Evolutionary conservation across 1,140 invertebrate species (phyloP).

Genomic region (Copidosoma floridanum): DNA sequence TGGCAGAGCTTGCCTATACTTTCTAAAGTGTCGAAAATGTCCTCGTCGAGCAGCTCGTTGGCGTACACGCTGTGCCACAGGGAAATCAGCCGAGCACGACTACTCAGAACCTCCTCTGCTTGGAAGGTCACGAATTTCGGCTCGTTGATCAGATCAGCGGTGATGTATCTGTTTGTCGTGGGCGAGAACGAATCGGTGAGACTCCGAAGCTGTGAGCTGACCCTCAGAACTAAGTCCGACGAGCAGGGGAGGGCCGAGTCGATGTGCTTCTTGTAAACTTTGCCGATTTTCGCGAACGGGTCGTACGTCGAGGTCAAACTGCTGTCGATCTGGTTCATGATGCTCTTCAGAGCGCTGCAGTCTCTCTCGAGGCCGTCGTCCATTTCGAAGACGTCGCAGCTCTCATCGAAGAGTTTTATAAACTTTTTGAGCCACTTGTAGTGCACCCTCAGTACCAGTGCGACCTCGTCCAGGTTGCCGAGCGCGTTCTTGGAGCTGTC

Average conservation of each 20-base stretch:
- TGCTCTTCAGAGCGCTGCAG: constrained; percentile 11
- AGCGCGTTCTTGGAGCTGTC: constrained; percentile 32
- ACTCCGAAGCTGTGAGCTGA: constrained; percentile 25
- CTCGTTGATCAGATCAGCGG: constrained; percentile 17
- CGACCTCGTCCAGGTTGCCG: constrained; percentile 38
- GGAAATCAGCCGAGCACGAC: constrained; percentile 28
- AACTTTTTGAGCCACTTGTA: constrained; percentile 51
- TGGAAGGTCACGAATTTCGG: constrained; percentile 34
- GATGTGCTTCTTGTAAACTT: constrained; percentile 40
- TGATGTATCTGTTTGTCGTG: constrained; percentile 18
- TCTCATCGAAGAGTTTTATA: constrained; percentile 27
- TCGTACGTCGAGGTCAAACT: constrained; percentile 33
- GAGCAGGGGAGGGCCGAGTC: constrained; percentile 39
- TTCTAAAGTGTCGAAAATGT: constrained; percentile 9
- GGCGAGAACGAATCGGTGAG: constrained; percentile 28
- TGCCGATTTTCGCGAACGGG: constrained; percentile 41
- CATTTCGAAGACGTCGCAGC: neutral
- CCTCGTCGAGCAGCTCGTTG: constrained; percentile 14
- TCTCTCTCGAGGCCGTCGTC: constrained; percentile 1
- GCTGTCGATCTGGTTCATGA: constrained; percentile 28
- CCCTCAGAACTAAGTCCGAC: constrained; percentile 32
- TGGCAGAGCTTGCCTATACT: constrained; percentile 28
- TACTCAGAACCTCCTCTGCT: constrained; percentile 13
- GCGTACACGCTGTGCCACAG: constrained; percentile 32
- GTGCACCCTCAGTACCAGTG: constrained; percentile 42